Evolutionary conservation across 2,888 invertebrate genomes (phyloP).

Genomic region (Autographa gamma): DNA sequence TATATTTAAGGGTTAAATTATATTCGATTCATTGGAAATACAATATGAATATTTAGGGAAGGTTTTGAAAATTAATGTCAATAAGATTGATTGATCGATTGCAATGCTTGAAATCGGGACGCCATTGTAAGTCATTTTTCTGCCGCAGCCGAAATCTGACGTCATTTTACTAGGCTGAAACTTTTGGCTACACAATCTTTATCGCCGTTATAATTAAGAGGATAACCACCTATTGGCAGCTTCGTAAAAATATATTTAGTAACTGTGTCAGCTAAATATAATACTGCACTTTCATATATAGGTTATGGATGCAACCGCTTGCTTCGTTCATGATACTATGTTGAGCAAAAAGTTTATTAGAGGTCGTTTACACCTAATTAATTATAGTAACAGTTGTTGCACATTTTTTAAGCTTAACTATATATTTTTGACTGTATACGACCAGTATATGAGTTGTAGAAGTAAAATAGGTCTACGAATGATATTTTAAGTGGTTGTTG

Average conservation of each 20-base stretch:
- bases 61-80: neutral
- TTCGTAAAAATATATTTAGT: neutral
- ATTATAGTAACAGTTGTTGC: no score
- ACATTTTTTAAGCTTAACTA: no score
- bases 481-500: no score
- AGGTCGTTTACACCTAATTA: neutral
- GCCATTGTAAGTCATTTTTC: no score
- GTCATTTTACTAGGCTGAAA: no score
- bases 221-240: neutral
- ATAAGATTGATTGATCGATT: no score
- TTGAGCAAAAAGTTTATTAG: neutral
- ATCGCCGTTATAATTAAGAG: neutral
- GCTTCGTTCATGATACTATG: neutral
- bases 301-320: neutral
- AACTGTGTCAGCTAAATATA: constrained; percentile 4
- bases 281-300: neutral
- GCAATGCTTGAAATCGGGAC: no score
- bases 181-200: neutral
- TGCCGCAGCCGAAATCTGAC: no score
- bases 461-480: no score
- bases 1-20: neutral
- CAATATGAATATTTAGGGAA: neutral
- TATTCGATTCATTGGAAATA: neutral
- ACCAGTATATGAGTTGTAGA: no score
- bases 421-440: no score